These are phyloP conservation scores for Oophaga pumilio DNA, from an alignment of 2,113 vertebrate genomes.

Conservation along the genomic window DNA sequence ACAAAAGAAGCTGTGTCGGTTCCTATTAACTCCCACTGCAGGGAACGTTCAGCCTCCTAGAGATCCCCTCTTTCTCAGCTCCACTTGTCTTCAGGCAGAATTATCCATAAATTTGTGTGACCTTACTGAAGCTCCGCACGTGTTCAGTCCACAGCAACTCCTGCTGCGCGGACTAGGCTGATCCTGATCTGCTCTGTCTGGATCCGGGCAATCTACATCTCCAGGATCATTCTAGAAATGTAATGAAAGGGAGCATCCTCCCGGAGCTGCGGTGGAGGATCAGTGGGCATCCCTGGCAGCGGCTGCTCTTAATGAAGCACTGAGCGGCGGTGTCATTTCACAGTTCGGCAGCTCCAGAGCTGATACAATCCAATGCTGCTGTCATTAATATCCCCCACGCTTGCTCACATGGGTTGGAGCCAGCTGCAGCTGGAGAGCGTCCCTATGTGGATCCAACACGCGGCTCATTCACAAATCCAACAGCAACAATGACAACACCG, in stretches of 20 bases:
- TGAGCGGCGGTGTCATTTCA: background rate
- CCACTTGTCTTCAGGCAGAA: too few relatives aligned
- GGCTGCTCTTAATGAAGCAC: background rate
- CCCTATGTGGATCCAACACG: constrained; percentile 21
- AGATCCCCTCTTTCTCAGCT: too few relatives aligned
- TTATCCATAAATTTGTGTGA: too few relatives aligned
- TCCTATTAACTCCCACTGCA: background rate
- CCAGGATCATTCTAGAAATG: too few relatives aligned
- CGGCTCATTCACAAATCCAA: constrained; percentile 8
- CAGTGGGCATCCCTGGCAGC: background rate
- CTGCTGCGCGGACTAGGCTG: background rate
- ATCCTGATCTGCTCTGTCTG: background rate
- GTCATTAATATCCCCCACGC: background rate
- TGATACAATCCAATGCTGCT: background rate
- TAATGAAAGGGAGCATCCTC: background rate
- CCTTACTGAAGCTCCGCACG: too few relatives aligned
- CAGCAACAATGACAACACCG: background rate
- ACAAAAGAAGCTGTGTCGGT: background rate
- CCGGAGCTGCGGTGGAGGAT: background rate
- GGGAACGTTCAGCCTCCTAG: background rate
- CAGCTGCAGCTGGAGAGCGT: background rate
- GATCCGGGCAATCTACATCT: background rate
- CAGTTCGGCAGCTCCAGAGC: background rate
- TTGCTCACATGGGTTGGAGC: background rate
- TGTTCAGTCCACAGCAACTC: background rate